phyloP scores from a whole-genome alignment of 1,140 invertebrate genomes.

The Hormaphis cornu region DNA sequence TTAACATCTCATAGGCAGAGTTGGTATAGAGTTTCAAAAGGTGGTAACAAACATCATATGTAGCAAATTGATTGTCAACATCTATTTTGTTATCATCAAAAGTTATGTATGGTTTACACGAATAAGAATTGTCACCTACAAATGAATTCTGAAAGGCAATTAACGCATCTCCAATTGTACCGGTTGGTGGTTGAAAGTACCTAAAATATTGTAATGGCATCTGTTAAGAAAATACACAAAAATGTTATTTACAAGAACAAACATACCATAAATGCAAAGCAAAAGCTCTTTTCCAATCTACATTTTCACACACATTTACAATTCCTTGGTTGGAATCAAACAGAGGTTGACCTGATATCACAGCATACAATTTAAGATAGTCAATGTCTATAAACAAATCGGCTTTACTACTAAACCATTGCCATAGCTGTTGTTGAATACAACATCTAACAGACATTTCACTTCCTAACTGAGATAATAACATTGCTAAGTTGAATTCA shows the following conservation, averaged over 20 bases:
- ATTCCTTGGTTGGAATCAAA: constrained; percentile 44
- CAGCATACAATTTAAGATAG: constrained; percentile 58
- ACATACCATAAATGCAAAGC: constrained; percentile 70
- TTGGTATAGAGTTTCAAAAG: constrained; percentile 65
- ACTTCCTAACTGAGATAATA: constrained; percentile 58
- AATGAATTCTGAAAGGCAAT: constrained; percentile 54
- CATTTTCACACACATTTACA: constrained; percentile 55
- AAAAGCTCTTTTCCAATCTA: constrained; percentile 69
- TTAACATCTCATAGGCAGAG: constrained; percentile 53
- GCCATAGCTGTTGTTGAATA: constrained; percentile 58
- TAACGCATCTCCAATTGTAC: constrained; percentile 58
- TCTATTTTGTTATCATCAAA: background rate
- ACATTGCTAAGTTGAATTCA: constrained; percentile 56
- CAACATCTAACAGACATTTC: constrained; percentile 52
- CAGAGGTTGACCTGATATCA: constrained; percentile 52
- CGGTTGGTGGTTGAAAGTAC: constrained; percentile 55
- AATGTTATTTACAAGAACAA: constrained; percentile 21
- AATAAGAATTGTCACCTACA: background rate
- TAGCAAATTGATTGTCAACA: constrained; percentile 37
- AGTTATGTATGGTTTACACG: background rate
- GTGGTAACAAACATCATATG: constrained; percentile 73
- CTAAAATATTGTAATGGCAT: constrained; percentile 39
- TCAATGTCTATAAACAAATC: constrained; percentile 55
- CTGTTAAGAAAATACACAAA: background rate
- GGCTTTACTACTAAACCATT: constrained; percentile 63